Evolutionary conservation across 1,140 invertebrate genomes (phyloP).

Genomic region (Lysiphlebus fabarum): DNA sequence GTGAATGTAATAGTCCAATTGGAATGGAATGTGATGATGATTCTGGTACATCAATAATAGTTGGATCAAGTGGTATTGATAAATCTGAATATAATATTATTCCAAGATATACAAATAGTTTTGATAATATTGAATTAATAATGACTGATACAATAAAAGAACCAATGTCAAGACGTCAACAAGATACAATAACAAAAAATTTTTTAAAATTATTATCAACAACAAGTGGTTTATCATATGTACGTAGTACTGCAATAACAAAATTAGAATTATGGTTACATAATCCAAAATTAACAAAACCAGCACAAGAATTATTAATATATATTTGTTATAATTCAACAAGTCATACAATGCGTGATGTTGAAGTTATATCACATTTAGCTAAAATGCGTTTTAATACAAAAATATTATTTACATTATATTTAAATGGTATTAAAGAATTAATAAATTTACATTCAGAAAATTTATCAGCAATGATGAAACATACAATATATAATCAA

Average conservation of each 20-base stretch:
- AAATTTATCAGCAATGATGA: conserved; percentile 82
- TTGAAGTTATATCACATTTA: conserved; percentile 86
- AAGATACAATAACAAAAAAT: conserved; percentile 81
- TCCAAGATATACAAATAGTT: conserved; percentile 62
- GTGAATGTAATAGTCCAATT: conserved; percentile 55
- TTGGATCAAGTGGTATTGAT: conserved; percentile 44
- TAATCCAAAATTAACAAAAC: conserved; percentile 88
- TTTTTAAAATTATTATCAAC: conserved; percentile 81
- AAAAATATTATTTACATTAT: conserved; percentile 87
- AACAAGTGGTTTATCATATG: conserved; percentile 81
- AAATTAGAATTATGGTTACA: conserved; percentile 92
- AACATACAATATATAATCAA: conserved; percentile 93
- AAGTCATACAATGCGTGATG: conserved; percentile 73
- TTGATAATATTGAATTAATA: conserved; percentile 74
- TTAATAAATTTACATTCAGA: conserved; percentile 65
- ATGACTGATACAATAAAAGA: conserved; percentile 86
- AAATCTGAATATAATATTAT: conserved; percentile 53
- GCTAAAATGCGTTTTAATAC: conserved; percentile 91
- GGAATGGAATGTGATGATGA: conserved; percentile 58
- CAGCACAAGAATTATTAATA: conserved; percentile 90
- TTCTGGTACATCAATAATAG: conserved; percentile 47
- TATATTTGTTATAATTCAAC: conserved; percentile 89
- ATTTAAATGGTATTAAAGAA: conserved; percentile 78
- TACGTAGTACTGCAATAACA: conserved; percentile 76
- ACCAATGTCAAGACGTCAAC: conserved; percentile 78